phyloP scores from a whole-genome alignment of 2,797 vertebrate species.

The Malacoraja senta region DNA sequence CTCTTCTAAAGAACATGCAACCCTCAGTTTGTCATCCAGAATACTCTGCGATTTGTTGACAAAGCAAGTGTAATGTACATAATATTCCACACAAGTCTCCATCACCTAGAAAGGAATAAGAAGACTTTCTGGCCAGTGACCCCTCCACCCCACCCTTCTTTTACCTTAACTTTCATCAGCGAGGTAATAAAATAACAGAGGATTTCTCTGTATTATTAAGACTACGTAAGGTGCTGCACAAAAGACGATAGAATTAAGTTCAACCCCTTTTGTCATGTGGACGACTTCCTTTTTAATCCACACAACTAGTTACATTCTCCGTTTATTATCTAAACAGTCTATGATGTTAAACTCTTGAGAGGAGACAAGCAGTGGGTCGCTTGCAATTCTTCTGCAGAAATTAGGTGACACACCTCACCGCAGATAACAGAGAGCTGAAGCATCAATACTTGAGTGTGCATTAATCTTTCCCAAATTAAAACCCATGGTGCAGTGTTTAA shows the following conservation, averaged over 20 bases:
- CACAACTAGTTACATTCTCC: conserved; percentile 65
- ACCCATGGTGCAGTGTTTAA: conserved; percentile 77
- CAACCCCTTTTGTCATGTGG: background rate
- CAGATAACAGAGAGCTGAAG: conserved; percentile 76
- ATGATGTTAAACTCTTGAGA: conserved; percentile 51
- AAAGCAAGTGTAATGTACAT: background rate
- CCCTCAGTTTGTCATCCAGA: background rate
- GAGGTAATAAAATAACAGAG: background rate
- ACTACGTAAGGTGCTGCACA: background rate
- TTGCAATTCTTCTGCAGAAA: conserved; percentile 66
- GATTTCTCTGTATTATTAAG: background rate
- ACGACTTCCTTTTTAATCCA: conserved; percentile 31
- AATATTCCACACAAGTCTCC: background rate
- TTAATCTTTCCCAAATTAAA: conserved; percentile 99
- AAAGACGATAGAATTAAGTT: background rate
- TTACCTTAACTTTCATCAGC: background rate
- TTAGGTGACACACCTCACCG: conserved; percentile 77
- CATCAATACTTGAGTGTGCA: conserved; percentile 75
- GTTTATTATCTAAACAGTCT: conserved; percentile 53
- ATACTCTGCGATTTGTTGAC: background rate
- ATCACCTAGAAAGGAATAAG: background rate
- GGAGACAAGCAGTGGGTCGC: conserved; percentile 64
- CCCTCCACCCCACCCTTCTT: background rate
- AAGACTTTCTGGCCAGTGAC: background rate
- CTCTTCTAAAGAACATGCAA: background rate